phyloP scores from a whole-genome alignment of 2,888 invertebrate genomes.

The Fragum sueziense region DNA sequence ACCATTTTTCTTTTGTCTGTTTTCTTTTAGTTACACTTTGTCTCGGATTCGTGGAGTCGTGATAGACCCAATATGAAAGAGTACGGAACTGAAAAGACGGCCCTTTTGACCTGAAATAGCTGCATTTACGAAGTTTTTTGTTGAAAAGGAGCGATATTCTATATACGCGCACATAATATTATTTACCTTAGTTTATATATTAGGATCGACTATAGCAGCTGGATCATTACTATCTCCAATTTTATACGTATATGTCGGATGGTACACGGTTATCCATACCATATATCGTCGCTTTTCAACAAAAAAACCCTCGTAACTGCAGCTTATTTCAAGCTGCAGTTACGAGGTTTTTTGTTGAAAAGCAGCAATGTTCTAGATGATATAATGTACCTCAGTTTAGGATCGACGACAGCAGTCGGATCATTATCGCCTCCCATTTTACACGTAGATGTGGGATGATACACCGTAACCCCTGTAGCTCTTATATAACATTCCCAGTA shows the following conservation, averaged over 20 bases:
- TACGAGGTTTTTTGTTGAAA: neutral
- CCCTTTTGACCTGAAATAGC: no score
- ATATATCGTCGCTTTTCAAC: no score
- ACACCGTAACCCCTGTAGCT: neutral
- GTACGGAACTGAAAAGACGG: no score
- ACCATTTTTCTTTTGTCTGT: no score
- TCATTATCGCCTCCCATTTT: neutral
- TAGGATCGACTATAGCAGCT: conserved; percentile 42
- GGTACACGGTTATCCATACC: conserved; percentile 23
- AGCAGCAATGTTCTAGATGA: neutral
- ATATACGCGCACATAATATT: no score
- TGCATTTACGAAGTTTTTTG: no score
- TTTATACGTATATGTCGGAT: conserved; percentile 50
- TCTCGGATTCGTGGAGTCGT: no score
- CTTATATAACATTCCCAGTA: neutral
- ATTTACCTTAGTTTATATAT: conserved; percentile 19
- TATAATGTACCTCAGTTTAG: neutral
- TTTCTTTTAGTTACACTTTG: no score
- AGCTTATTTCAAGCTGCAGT: no score
- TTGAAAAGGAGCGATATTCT: no score
- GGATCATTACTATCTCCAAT: conserved; percentile 40
- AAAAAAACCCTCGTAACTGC: no score
- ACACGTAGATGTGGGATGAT: neutral
- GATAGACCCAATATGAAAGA: no score
- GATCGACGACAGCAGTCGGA: neutral